Evolutionary conservation across 30 jellyfish, hydroid and myxozoan genomes (phyloP), one percentile per base, ranked within the genome.

Genomic region (Nemopilema nomurai): DNA sequence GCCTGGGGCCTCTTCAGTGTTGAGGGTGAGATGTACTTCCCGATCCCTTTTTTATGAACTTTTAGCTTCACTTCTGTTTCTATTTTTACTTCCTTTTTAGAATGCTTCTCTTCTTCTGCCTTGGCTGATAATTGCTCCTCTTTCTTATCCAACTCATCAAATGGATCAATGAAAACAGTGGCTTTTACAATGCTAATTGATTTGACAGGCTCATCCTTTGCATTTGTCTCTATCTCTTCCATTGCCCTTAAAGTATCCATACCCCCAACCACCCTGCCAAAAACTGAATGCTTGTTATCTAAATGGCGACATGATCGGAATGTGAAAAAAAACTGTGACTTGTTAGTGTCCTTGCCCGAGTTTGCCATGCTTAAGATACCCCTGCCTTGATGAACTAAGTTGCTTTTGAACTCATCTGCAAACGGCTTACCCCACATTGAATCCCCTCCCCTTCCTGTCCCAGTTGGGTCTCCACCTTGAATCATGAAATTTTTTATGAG

Each of bases 401-500:
- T 91, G 24, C 93, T 74, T 77, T 88, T 87, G 92, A 96, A 86
- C 63, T 96, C 98, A 70, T 96, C 99, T 67, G 86, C 90, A 70
- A 96, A 96, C 33, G 94, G 93, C 74, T 83, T 82, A 23, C 96
- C 96, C 98, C 98, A 96, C 23, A 83, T 63, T 0, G 99, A 96
- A 28, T 90, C 97, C 49, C 99, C 99, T 0, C 98, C 98, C 29
- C 76, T 81, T 13, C 99, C 99, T 4, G 99, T 87, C 16, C 96
- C 98, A 0, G 99, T 91, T 26, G 99, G 99, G 76, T 96, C 99
- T 20, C 99, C 99, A 6, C 99, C 99, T 84, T 96, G 99, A 22
- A 96, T 69, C 98, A 93, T 89, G 77, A 93, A 93, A 81, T 93
- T 96, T 76, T 89, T 93, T 18, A 93, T 93, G 71, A 89, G 84